Base-by-base conservation (phyloP, 2,888 invertebrate species). In the Anorthoa munda region DNA sequence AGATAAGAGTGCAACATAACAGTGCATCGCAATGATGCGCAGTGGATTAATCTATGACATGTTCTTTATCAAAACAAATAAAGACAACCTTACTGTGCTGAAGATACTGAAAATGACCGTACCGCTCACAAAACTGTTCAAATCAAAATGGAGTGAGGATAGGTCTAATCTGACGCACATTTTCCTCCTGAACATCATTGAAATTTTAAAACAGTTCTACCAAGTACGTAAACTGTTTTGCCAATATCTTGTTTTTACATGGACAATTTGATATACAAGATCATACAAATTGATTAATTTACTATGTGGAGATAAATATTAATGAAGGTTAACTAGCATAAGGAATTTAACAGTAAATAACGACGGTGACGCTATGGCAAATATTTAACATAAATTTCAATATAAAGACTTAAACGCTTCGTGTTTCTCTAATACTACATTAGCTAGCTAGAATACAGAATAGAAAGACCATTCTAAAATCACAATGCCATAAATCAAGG, bases 401-500 rank as follows among this genome's bases (percentile, higher is more conserved):
- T 60, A 45, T 23, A 59, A 31, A 58, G 50, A 75, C 58, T 56
- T 63, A 31, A 73, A 73, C 45, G 58, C 50, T 59, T 51, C 18
- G 53, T 31, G 23, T 63, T 63, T 63, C 58, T 48, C 72, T 67
- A 65, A 21, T 58, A 50, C 55, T 58, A 53, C 23, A 63, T 64
- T 18, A 31, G 51, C 61, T 81, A 56, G 23, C 61, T 81, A 56
- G n/a, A 56, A 63, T 26, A 51, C 18, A 18, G 15, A 78, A 71
- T 59, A 64, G 60, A 69, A 84, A 73, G 55, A 77, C 76, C 67
- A 64, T 78, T 76, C 58, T 66, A 77, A 79, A 81, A 68, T 72
- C 77, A 82, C 69, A 83, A 81, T 77, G 66, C 66, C 66, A 79
- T 86, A 81, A 86, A 84, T 85, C 83, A 88, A 87, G 87, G 88